These are phyloP conservation scores for Pterostichus madidus DNA, from an alignment of 2,888 invertebrate genomes.

Conservation along the genomic window DNA sequence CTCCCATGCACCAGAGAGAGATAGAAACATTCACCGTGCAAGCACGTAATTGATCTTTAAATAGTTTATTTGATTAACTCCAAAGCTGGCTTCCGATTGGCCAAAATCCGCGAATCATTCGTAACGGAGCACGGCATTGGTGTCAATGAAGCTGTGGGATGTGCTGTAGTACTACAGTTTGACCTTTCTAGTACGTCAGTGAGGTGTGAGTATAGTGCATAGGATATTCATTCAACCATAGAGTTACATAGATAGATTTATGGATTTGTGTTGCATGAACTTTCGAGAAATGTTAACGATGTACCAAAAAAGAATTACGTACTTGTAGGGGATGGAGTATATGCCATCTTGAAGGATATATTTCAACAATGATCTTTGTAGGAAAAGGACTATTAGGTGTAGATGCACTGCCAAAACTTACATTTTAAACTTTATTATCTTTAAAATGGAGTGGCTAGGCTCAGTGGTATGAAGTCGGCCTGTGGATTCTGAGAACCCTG, in stretches of 20 bases:
- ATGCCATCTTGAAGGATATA: background rate
- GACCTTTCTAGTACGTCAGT: constrained; percentile 46
- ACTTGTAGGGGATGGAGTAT: background rate
- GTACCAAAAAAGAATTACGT: constrained; percentile 44
- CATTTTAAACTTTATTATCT: no score
- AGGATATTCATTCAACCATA: constrained; percentile 28
- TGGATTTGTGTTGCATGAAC: constrained; percentile 53
- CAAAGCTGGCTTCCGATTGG: constrained; percentile 40
- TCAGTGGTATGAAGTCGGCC: no score
- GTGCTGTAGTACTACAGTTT: constrained; percentile 27
- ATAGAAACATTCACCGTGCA: background rate
- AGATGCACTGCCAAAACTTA: background rate
- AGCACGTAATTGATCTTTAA: constrained; percentile 39
- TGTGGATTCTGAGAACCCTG: no score
- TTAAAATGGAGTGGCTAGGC: no score
- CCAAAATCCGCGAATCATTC: constrained; percentile 1
- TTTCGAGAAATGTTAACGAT: constrained; percentile 48
- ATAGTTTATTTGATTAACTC: constrained; percentile 55
- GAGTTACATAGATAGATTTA: constrained; percentile 35
- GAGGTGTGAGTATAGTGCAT: background rate
- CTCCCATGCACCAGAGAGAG: background rate
- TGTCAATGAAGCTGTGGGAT: constrained; percentile 29
- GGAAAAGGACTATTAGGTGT: background rate
- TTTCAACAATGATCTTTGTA: background rate
- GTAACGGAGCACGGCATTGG: constrained; percentile 37